phyloP scores from a whole-genome alignment of 2,888 invertebrate species.

The Drosophila phalerata region DNA sequence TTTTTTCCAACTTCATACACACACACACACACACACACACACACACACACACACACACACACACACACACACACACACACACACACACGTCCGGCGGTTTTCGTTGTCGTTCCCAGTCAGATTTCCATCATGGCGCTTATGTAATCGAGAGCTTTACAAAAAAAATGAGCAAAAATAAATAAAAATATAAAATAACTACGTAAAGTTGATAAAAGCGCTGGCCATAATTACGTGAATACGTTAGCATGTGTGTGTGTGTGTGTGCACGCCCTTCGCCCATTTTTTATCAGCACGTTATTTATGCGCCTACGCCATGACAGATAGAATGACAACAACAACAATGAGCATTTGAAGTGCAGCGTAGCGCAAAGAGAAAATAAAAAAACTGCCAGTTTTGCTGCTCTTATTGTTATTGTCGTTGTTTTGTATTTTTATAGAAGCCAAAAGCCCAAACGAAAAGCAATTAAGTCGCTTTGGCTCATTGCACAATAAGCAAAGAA shows the following conservation, averaged over 20 bases:
- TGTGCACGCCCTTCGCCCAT: slow-evolving; percentile 72
- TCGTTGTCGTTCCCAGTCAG: slow-evolving; percentile 56
- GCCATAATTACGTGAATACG: slow-evolving; percentile 73
- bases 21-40: slow-evolving; percentile 42
- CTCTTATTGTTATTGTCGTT: slow-evolving; percentile 25
- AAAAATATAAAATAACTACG: slow-evolving; percentile 43
- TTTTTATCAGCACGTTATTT: slow-evolving; percentile 76
- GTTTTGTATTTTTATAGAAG: slow-evolving; percentile 40
- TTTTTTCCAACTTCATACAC: slow-evolving; percentile 71
- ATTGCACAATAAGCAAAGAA: slow-evolving; percentile 81
- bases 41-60: slow-evolving; percentile 42
- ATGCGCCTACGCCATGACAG: slow-evolving; percentile 70
- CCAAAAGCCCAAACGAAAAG: slow-evolving; percentile 77
- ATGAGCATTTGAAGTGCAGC: slow-evolving; percentile 72
- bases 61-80: slow-evolving; percentile 43
- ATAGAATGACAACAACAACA: slow-evolving; percentile 47
- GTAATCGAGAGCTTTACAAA: slow-evolving; percentile 60
- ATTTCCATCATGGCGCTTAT: slow-evolving; percentile 70
- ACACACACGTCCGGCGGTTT: slow-evolving; percentile 38
- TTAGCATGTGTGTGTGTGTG: slow-evolving; percentile 27
- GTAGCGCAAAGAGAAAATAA: slow-evolving; percentile 72
- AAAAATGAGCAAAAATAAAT: slow-evolving; percentile 37
- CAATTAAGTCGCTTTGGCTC: slow-evolving; percentile 80
- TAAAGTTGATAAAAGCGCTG: slow-evolving; percentile 71
- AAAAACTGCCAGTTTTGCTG: slow-evolving; percentile 48